Base-by-base conservation (phyloP, 2,113 vertebrate species). In the Paramormyrops kingsleyae region DNA sequence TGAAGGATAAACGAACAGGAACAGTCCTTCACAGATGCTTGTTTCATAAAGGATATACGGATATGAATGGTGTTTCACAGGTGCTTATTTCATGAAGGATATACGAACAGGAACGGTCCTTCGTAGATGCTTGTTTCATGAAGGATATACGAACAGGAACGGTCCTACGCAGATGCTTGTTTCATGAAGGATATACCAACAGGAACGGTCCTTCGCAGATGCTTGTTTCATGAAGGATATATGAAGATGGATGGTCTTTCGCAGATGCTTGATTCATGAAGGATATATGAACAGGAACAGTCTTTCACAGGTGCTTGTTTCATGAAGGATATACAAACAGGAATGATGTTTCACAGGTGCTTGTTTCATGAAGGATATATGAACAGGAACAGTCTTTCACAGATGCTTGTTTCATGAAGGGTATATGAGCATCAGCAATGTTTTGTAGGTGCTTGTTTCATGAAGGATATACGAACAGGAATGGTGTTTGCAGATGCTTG, bases 341-440 rank as follows among this genome's bases (percentile, higher is more conserved):
- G 47, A 49, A 49, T 0, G 2, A 0, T 49, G 0, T 2, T 49
- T 49, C 10, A 1, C 47, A 49, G 10, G 2, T 49, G 47, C 9
- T 50, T 53, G 52, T 19, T 1, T 53, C 52, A 53, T 19, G 4
- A n/a, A 47, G 17, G 21, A 8, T 59, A 8, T 59, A 8, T 1
- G 21, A 24, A 24, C 21, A 59, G 0, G 21, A 59, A 59, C 2
- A 2, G 1, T 8, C 0, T 9, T 59, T 59, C 7, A 2, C 56
- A 59, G 56, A 7, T 59, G 21, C 56, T 59, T 59, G 21, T n/a
- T 1, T 59, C 9, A 70, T 70, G 3, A 27, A 66, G 9, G 49
- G 0, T 52, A 15, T 15, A 52, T 2, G 0, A 52, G 4, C 47
- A 47, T 0, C 0, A 15, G 0, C 49, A 2, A 3, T 52, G 0